Evolutionary conservation across 30 jellyfish, hydroid and myxozoan species (phyloP).

Genomic region (Chrysaora quinquecirrha): DNA sequence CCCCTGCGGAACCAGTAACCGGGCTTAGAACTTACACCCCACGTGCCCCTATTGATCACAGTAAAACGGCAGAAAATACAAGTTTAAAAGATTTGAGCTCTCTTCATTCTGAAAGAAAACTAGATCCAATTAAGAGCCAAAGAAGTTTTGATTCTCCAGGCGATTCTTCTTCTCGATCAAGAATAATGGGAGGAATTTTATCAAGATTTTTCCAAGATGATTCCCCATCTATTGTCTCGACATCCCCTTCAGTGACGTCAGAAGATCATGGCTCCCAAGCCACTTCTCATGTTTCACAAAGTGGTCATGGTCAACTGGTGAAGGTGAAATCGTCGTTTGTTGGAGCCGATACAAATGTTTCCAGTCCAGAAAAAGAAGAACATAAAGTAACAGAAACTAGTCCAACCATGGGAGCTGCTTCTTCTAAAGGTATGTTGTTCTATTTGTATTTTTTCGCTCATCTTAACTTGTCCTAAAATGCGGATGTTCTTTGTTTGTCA

Average conservation of each 20-base stretch:
- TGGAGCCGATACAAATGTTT: slow-evolving; percentile 13
- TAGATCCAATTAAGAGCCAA: background rate
- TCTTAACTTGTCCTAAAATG: too few relatives aligned
- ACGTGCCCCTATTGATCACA: slow-evolving; percentile 12
- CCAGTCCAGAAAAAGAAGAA: slow-evolving; percentile 4
- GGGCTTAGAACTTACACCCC: too few relatives aligned
- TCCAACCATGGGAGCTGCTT: background rate
- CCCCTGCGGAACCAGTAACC: too few relatives aligned
- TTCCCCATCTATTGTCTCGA: slow-evolving; percentile 28
- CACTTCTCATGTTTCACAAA: slow-evolving; percentile 11
- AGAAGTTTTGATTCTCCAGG: background rate
- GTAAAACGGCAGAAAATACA: background rate
- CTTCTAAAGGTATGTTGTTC: background rate
- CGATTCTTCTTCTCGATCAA: slow-evolving; percentile 46
- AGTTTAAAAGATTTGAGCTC: background rate
- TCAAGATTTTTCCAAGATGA: slow-evolving; percentile 58
- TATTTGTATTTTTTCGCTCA: too few relatives aligned
- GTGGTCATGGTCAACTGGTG: slow-evolving; percentile 53
- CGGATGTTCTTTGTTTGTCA: too few relatives aligned
- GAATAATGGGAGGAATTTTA: slow-evolving; percentile 70
- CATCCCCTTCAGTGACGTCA: slow-evolving; percentile 64
- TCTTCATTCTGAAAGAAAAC: background rate
- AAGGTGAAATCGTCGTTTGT: slow-evolving; percentile 47
- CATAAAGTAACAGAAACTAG: slow-evolving; percentile 7
- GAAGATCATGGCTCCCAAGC: slow-evolving; percentile 48